phyloP scores from a whole-genome alignment of 2,797 vertebrate genomes.

The Eremophila alpestris region DNA sequence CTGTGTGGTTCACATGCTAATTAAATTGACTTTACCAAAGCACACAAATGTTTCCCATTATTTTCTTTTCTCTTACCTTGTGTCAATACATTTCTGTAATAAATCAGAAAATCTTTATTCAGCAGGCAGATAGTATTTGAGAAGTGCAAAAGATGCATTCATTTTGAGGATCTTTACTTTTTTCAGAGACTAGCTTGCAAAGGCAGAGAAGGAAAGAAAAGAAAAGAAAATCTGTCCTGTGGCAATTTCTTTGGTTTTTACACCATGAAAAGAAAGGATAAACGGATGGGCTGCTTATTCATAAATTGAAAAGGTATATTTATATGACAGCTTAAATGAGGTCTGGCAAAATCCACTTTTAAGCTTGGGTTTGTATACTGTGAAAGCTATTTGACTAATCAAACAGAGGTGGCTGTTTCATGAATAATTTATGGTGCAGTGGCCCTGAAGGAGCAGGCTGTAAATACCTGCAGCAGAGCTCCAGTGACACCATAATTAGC shows the following conservation, averaged over 20 bases:
- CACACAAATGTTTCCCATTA: constrained; percentile 31
- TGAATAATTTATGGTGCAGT: constrained; percentile 37
- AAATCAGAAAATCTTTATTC: constrained; percentile 56
- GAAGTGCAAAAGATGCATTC: background rate
- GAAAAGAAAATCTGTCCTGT: background rate
- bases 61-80: constrained; percentile 35
- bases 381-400: constrained; percentile 26
- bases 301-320: constrained; percentile 32
- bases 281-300: constrained; percentile 17
- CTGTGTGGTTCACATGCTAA: constrained; percentile 28
- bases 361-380: background rate
- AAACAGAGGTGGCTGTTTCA: constrained; percentile 25
- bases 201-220: background rate
- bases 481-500: constrained; percentile 21
- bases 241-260: background rate
- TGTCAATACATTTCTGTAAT: constrained; percentile 9
- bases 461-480: constrained; percentile 17
- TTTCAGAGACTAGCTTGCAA: background rate
- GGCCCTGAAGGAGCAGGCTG: background rate
- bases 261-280: constrained; percentile 3
- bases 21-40: constrained; percentile 46
- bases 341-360: constrained; percentile 25
- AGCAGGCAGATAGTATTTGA: constrained; percentile 1
- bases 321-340: constrained; percentile 31
- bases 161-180: background rate